Evolutionary conservation across 2,888 invertebrate species (phyloP).

Genomic region (Adineta ricciae): DNA sequence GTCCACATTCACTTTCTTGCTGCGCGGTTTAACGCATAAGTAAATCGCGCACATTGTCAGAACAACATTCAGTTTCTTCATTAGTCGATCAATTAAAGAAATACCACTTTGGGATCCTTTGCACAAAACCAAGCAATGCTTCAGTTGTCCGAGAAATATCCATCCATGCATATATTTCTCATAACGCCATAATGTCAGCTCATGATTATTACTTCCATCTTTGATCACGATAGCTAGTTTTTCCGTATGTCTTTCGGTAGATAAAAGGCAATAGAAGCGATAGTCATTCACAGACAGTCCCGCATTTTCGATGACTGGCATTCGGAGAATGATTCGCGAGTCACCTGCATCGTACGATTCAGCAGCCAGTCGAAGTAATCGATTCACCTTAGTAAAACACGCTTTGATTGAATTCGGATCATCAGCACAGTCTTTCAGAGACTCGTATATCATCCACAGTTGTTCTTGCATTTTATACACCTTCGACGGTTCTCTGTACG

Average conservation of each 20-base stretch:
- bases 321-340: neutral
- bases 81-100: neutral
- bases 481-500: too few species aligned
- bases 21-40: neutral
- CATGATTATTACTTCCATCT: neutral
- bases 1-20: neutral
- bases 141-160: neutral
- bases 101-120: neutral
- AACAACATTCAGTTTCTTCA: neutral
- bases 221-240: neutral
- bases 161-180: neutral
- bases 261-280: neutral
- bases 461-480: neutral
- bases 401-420: neutral
- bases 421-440: neutral
- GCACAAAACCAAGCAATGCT: neutral
- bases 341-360: neutral
- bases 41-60: neutral
- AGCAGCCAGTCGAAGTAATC: neutral
- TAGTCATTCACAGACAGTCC: neutral
- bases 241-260: neutral
- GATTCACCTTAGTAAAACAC: neutral
- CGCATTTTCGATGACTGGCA: neutral
- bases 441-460: neutral
- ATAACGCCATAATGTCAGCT: neutral